Percentiles rank a stretch among this genome's conserved stretches.
Conservation (phyloP, 2,888 invertebrate genomes). For the Osmoderma eremita region DNA sequence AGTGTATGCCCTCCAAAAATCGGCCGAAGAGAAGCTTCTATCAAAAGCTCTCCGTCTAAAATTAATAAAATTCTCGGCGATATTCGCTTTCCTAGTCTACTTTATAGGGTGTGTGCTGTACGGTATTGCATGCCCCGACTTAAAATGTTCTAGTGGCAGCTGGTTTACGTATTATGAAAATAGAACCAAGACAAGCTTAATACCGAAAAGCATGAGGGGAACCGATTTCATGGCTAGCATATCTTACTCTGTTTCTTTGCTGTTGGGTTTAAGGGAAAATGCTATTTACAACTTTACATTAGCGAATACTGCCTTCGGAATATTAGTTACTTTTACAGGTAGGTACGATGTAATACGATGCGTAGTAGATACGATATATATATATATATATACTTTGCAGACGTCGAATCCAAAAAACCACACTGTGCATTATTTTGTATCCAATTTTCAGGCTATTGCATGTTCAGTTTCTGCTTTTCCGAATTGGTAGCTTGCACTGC, state of each 20-base stretch:
- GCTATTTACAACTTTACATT: conserved; percentile 10
- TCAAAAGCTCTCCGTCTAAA: conserved; percentile 28
- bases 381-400: too few species aligned
- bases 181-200: neutral
- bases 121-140: conserved; percentile 27
- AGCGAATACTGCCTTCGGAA: conserved; percentile 20
- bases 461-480: conserved; percentile 39
- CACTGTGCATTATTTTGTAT: too few species aligned
- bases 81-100: conserved; percentile 40
- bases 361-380: too few species aligned
- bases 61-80: conserved; percentile 35
- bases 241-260: conserved; percentile 15
- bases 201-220: neutral
- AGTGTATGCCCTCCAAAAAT: conserved; percentile 31
- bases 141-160: conserved; percentile 2
- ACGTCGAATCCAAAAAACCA: too few species aligned
- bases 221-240: conserved; percentile 27
- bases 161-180: conserved; percentile 30
- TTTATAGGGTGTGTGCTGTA: conserved; percentile 41
- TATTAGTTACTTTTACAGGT: conserved; percentile 29
- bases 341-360: too few species aligned
- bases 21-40: conserved; percentile 39
- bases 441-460: conserved; percentile 22
- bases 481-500: conserved; percentile 38
- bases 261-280: conserved; percentile 32